These are phyloP conservation scores for Lanistes nyassanus DNA, from an alignment of 1,140 invertebrate genomes.

Conservation along the genomic window DNA sequence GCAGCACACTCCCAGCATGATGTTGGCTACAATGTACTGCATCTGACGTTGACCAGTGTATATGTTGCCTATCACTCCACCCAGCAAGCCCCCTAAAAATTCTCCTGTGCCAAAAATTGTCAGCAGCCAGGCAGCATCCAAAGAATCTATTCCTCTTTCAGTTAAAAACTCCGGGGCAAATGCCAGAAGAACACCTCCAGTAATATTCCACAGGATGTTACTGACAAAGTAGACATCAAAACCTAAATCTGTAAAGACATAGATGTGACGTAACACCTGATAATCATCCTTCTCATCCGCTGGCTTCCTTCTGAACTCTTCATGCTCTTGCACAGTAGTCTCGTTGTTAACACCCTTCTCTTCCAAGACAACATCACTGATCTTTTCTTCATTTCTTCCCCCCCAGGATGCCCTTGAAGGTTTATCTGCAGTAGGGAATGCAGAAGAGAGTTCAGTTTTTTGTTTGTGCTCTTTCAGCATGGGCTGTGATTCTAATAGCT, in stretches of 20 bases:
- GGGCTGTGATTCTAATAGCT: no score
- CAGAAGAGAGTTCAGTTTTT: neutral
- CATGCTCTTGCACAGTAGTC: neutral
- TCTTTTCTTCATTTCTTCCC: no score
- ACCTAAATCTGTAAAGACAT: slow-evolving; percentile 43
- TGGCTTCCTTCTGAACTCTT: neutral
- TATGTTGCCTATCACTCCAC: slow-evolving; percentile 51
- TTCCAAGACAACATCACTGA: neutral
- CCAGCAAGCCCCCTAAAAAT: slow-evolving; percentile 49
- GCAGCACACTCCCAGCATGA: slow-evolving; percentile 39
- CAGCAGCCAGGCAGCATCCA: slow-evolving; percentile 38
- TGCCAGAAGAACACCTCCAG: slow-evolving; percentile 38
- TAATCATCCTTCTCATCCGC: neutral
- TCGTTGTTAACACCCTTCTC: neutral
- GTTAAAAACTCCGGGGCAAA: slow-evolving; percentile 49
- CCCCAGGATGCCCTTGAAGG: neutral
- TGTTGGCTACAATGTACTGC: slow-evolving; percentile 46
- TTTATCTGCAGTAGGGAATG: neutral
- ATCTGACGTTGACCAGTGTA: slow-evolving; percentile 36
- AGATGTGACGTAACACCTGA: slow-evolving; percentile 27
- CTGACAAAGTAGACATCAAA: slow-evolving; percentile 56
- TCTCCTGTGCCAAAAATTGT: slow-evolving; percentile 45
- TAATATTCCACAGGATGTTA: slow-evolving; percentile 59
- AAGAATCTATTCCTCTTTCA: slow-evolving; percentile 36
- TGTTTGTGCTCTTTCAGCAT: neutral